phyloP scores from a whole-genome alignment of 2,888 invertebrate species.

The Melanotus villosus region DNA sequence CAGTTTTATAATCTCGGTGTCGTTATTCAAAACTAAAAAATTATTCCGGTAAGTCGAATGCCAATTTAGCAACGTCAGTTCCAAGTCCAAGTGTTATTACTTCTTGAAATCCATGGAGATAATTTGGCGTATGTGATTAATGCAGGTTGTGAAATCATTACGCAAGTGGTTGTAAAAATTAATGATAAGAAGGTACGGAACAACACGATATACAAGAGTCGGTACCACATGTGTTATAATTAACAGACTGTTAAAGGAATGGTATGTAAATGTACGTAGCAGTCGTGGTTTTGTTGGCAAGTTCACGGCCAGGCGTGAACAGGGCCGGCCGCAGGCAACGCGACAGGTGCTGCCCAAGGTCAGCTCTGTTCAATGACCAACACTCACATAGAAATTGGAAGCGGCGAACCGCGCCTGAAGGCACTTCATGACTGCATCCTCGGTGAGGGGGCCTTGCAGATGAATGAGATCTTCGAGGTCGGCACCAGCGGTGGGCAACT shows the following conservation, averaged over 20 bases:
- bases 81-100: conserved; percentile 15
- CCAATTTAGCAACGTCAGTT: conserved; percentile 2
- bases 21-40: background rate
- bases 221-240: conserved; percentile 48
- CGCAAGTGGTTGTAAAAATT: conserved; percentile 29
- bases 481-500: conserved; percentile 57
- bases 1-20: background rate
- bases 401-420: conserved; percentile 91
- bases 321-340: conserved; percentile 58
- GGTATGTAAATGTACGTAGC: conserved; percentile 56
- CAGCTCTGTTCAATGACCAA: conserved; percentile 60
- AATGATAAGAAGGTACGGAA: conserved; percentile 25
- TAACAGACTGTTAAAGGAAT: conserved; percentile 51
- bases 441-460: conserved; percentile 91
- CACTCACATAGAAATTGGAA: conserved; percentile 89
- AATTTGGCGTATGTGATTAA: conserved; percentile 10
- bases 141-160: conserved; percentile 14
- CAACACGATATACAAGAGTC: conserved; percentile 18
- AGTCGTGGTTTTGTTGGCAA: conserved; percentile 58
- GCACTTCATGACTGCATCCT: conserved; percentile 93
- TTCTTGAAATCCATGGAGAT: conserved; percentile 2
- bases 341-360: conserved; percentile 59
- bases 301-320: conserved; percentile 61
- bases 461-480: conserved; percentile 92
- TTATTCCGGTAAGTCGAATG: conserved; percentile 1